Percentiles rank a stretch among this genome's conserved stretches.
phyloP scores from a whole-genome alignment of 2,888 invertebrate species.

The Tyria jacobaeae region DNA sequence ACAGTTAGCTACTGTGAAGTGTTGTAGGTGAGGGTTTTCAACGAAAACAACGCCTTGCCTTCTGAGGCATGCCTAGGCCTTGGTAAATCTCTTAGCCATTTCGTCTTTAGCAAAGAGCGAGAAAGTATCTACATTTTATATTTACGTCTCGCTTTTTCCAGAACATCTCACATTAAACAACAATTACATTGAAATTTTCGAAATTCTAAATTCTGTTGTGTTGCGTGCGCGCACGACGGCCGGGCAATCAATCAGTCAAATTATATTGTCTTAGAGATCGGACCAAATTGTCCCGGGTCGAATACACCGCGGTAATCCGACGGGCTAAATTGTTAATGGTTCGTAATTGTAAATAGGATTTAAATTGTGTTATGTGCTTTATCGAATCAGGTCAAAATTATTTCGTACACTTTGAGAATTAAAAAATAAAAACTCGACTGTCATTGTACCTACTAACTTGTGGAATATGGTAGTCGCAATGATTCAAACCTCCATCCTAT shows the following conservation, averaged over 20 bases:
- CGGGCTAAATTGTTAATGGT: slow-evolving; percentile 62
- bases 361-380: slow-evolving; percentile 31
- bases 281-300: slow-evolving; percentile 67
- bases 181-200: slow-evolving; percentile 48
- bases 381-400: neutral
- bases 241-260: slow-evolving; percentile 82
- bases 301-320: slow-evolving; percentile 51
- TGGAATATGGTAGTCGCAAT: too few relatives aligned
- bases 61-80: too few relatives aligned
- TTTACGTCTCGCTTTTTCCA: slow-evolving; percentile 16
- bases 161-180: slow-evolving; percentile 37
- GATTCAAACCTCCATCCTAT: too few relatives aligned
- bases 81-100: too few relatives aligned
- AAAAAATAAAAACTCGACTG: too few relatives aligned
- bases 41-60: too few relatives aligned
- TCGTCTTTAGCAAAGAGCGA: neutral
- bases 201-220: slow-evolving; percentile 49
- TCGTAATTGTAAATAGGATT: slow-evolving; percentile 53
- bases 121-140: neutral
- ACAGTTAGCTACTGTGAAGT: too few relatives aligned
- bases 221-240: slow-evolving; percentile 45
- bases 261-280: slow-evolving; percentile 82
- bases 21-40: too few relatives aligned
- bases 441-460: too few relatives aligned
- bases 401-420: neutral